Evolutionary conservation across 2,888 invertebrate genomes (phyloP), one percentile per base, ranked within the genome.

Genomic region (Drosophila cognata): DNA sequence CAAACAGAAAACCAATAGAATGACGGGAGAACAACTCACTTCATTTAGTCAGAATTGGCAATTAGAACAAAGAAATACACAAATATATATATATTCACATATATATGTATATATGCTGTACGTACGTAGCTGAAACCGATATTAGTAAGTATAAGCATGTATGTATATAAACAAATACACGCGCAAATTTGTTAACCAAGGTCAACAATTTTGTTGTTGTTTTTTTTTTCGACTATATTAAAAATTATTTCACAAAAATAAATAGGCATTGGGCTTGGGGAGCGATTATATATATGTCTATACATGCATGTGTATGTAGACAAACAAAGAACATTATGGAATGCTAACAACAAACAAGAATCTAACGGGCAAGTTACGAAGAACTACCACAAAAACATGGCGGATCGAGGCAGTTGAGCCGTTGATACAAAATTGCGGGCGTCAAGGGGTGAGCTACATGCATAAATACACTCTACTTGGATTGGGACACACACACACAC

Each of bases 121-220:
- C 46, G 21, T 58, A 64, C 46, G 21, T 58, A 64, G 48, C 29
- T 38, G 11, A 66, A 65, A 35, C 50, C 51, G 75, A 50, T 63
- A 43, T 58, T 38, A 33, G 50, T 51, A 38, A 28, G 46, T 16
- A 46, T 46, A 16, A 25, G 46, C 46, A 28, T 8, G 46, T 8
- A 4, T 25, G 10, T 21, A 55, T 53, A 61, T 48, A 28, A 10
- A 21, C 29, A 64, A 46, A 77, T 81, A 71, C 50, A 68, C 36
- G 48, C 25, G 38, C 57, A 74, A 76, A 76, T 84, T 46, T 87
- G 90, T 88, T 88, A 88, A 77, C 81, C 87, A 88, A 88, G 91
- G 91, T 88, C 87, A 89, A 90, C 65, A 79, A 56, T 79, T 69
- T 38, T 60, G 29, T 29, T 29, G 16, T 56, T 56, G 46, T 16